Evolutionary conservation across 2,888 invertebrate genomes (phyloP), one percentile per base, ranked within the genome.

Genomic region (Loripinus fragilis): DNA sequence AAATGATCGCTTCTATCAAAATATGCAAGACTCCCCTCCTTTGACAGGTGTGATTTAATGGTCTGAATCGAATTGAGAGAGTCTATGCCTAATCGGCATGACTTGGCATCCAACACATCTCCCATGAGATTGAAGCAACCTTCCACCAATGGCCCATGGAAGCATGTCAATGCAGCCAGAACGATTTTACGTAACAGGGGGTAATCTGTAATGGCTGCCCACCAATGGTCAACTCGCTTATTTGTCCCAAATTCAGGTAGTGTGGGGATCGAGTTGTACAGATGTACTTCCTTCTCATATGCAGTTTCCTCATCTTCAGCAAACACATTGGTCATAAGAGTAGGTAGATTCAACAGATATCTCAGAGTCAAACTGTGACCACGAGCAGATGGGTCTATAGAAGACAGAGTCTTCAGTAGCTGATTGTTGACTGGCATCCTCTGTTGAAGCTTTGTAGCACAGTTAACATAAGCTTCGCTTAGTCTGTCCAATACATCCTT

Each of bases 361-460:
- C 41, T 41, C 12, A 73, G 28, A 20, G 86, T 73, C 2, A 73
- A 28, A 10, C 55, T n/a, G 55, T 85, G 79, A 25, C 73, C 83
- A 25, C 68, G n/a, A 12, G 75, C 76, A 15, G 23, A 25, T 71
- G 86, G 83, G 42, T 86, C 77, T 15, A 83, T 25, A 20, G 78
- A 83, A 60, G 76, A 70, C 23, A 80, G 60, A 23, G 60, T 20
- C 38, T 76, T 70, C 52, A 84, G 73, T 1, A 84, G 30, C 7
- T 42, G n/a, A 60, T 78, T 86, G 67, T 65, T 55, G 15, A 86
- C 65, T n/a, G 86, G 86, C 74, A 85, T 68, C 74, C 78, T 86
- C 52, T 78, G 45, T 42, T 69, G 74, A 23, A 86, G 38, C 3
- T 52, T 42, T 38, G 68, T 60, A 0, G 48, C 42, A 45, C 66